Base-by-base conservation (phyloP, 2,888 invertebrate genomes). In the Amphipoea oculea region DNA sequence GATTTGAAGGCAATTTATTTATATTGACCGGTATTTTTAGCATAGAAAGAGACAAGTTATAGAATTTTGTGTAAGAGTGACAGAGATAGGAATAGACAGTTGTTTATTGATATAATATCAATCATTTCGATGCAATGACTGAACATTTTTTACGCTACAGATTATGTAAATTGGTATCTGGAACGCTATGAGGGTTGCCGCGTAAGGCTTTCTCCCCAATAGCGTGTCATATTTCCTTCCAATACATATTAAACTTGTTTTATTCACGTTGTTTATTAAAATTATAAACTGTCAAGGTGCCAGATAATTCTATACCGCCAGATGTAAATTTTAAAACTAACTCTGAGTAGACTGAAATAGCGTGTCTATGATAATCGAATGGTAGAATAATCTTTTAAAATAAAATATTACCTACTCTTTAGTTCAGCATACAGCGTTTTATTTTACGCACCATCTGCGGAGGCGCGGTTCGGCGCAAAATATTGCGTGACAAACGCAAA, bases 121-220 rank as follows among this genome's bases (percentile, higher is more conserved):
- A 84, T 60, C 20, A 57, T 66, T 68, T 60, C 11, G 5, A 11
- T 62, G 54, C 65, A 45, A 20, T 6, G 20, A 66, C 45, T 62
- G 40, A 73, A 77, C 40, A 51, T 73, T 65, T 36, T 69, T 69
- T 20, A 88, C n/a, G 88, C 76, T 78, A 45, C 0, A 76, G 2
- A 66, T 48, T 23, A 17, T 11, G 57, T 42, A 11, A 72, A 14
- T 23, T 12, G 11, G 0, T 20, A 36, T 12, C 48, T 88, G 84
- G 81, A 88, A 88, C 88, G 84, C 68, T 1, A 23, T 45, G 12
- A 66, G 66, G 57, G 86, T 88, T 82, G 78, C 79, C 57, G 42
- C 60, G 65, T 77, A 40, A 69, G 20, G 14, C 1, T 1, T 45
- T 76, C 12, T 54, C 68, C 66, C 4, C 1, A 6, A 63, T 42